Base-by-base conservation (phyloP, 2,888 invertebrate genomes). In the Mantis religiosa region DNA sequence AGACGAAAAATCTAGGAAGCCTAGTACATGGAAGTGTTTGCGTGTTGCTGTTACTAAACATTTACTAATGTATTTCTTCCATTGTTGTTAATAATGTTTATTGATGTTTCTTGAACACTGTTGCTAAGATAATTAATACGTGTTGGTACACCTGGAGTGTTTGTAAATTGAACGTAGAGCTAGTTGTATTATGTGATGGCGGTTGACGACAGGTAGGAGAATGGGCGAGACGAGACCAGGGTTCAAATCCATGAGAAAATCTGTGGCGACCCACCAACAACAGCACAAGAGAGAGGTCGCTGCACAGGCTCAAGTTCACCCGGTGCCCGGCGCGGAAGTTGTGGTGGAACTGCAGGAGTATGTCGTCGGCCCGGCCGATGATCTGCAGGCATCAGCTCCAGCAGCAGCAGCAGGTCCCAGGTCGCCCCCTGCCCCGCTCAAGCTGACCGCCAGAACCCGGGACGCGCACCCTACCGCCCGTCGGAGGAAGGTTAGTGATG, bases 401-500 rank as follows among this genome's bases (percentile, higher is more conserved):
- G 54, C 54, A 71, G 86, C 92, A 91, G 92, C 91, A 92, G 54
- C 54, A 71, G 54, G 92, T 93, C 93, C 93, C 93, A 93, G 93
- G 93, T 93, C 93, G 92, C 91, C 87, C 41, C 87, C 81, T 81
- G 92, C 87, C 82, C 87, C 81, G 87, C 92, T 92, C 92, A 93
- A 93, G 93, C 92, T 93, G 94, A 94, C 93, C 92, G 92, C 92
- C 92, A 92, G 90, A 89, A 88, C 89, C 92, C 92, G 92, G 91
- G 91, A 91, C 90, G 91, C 92, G 91, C 47, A 82, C 87, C 92
- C 91, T 91, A 90, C 90, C 90, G 89, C 87, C 90, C 89, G 87
- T 89, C 89, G 90, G 89, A 89, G 94, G 94, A 94, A 95, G 94
- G 95, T 95, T 94, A 96, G 96, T 96, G 95, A 96, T 96, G 96